Conservation (phyloP, 2,113 vertebrate genomes). For the Barnardius zonarius region DNA sequence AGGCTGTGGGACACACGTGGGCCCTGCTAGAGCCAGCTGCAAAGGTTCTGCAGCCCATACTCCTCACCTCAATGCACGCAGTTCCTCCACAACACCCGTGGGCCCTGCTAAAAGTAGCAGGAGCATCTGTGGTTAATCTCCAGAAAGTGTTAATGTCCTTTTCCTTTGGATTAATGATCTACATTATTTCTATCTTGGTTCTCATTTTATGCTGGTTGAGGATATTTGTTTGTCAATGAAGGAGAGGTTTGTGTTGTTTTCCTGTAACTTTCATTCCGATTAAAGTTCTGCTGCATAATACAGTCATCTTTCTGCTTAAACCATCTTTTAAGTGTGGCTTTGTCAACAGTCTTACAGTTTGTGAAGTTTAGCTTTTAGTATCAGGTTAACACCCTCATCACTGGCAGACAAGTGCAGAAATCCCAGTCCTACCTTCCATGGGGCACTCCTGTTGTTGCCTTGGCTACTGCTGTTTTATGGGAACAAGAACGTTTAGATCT, state of each 20-base stretch:
- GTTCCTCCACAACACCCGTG: neutral
- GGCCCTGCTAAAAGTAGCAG: neutral
- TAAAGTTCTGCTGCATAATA: neutral
- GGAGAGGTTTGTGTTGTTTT: neutral
- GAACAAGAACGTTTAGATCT: neutral
- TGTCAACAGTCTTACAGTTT: neutral
- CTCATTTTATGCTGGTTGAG: neutral
- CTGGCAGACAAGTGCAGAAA: neutral
- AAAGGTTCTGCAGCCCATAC: neutral
- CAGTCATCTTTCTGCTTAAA: neutral
- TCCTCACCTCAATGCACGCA: fast-evolving
- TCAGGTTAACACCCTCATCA: neutral
- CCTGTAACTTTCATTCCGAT: neutral
- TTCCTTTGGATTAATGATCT: neutral
- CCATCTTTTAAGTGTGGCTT: neutral
- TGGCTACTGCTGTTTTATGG: neutral
- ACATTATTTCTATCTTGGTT: neutral
- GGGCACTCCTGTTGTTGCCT: neutral
- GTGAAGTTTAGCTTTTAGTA: neutral
- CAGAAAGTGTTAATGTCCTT: neutral
- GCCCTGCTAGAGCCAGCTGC: neutral
- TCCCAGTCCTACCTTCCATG: neutral
- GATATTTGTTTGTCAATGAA: neutral
- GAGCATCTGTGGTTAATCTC: neutral
- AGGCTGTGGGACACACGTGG: neutral